Conservation (phyloP, 2,113 vertebrate species). For the Ceratotherium simum region DNA sequence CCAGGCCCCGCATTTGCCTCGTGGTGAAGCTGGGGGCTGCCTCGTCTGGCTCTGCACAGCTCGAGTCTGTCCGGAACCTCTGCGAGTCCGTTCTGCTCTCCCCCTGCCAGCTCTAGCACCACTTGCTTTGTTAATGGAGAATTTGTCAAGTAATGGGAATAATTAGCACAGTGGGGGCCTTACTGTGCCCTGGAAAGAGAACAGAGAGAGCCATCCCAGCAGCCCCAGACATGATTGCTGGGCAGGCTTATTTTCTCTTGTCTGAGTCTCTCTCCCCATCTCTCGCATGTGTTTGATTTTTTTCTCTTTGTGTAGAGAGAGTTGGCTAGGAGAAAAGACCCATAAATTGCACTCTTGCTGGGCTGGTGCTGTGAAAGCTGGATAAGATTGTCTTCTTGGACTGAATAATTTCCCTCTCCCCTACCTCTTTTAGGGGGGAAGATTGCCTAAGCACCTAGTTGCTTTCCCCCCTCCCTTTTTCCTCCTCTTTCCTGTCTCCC, state of each 20-base stretch:
- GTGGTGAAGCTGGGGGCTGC: not conserved
- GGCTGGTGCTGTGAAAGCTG: constrained; percentile 83
- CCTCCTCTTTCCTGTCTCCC: constrained; percentile 52
- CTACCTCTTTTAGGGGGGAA: constrained; percentile 40
- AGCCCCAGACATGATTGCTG: constrained; percentile 87
- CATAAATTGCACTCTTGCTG: constrained; percentile 88
- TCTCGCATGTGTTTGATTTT: constrained; percentile 88
- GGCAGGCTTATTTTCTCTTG: constrained; percentile 87
- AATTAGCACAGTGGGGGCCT: constrained; percentile 89
- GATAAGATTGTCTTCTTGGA: constrained; percentile 85
- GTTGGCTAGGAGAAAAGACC: constrained; percentile 87
- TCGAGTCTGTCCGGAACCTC: not conserved
- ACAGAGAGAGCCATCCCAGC: constrained; percentile 86
- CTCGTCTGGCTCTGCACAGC: not conserved
- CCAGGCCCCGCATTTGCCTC: not conserved
- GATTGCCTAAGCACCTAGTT: constrained; percentile 61
- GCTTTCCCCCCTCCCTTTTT: constrained; percentile 66
- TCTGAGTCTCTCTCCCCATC: constrained; percentile 80
- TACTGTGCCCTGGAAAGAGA: constrained; percentile 87
- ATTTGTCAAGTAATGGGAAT: constrained; percentile 88
- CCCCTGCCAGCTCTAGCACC: constrained; percentile 68
- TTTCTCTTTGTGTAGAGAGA: constrained; percentile 87
- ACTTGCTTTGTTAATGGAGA: constrained; percentile 86
- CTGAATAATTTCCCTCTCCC: constrained; percentile 79
- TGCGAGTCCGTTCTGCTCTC: constrained; percentile 41